Percentiles rank a stretch among this genome's conserved stretches.
These are phyloP conservation scores for Natator depressus DNA, from an alignment of 2,113 vertebrate species.

Conservation along the genomic window DNA sequence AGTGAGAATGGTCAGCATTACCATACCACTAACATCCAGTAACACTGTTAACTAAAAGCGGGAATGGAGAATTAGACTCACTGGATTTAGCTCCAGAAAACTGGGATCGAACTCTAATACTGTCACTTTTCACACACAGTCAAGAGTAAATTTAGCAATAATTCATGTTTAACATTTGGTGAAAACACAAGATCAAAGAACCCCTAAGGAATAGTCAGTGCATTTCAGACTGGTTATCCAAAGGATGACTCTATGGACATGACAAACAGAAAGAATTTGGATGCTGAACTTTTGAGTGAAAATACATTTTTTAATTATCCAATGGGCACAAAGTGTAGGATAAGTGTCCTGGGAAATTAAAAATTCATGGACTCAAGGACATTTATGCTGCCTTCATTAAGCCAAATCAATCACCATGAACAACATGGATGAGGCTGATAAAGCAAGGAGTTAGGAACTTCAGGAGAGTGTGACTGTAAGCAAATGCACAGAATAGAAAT, in stretches of 20 bases:
- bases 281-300: slow-evolving; percentile 32
- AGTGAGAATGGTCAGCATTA: neutral
- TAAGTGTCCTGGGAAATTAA: slow-evolving; percentile 34
- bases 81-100: neutral
- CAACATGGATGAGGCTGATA: neutral
- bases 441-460: neutral
- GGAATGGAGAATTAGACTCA: fast-evolving
- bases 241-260: neutral
- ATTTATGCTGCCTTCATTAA: slow-evolving; percentile 10
- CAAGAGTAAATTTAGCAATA: neutral
- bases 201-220: neutral
- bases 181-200: neutral
- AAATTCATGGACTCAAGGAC: slow-evolving; percentile 27
- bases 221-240: slow-evolving; percentile 5
- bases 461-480: neutral
- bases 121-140: neutral
- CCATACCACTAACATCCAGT: neutral
- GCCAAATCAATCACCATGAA: slow-evolving; percentile 1
- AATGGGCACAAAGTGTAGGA: neutral
- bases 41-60: neutral
- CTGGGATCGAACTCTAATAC: neutral
- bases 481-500: slow-evolving; percentile 15
- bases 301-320: slow-evolving; percentile 34
- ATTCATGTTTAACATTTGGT: neutral
- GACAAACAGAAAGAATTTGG: slow-evolving; percentile 13